A percentile compares a stretch with the other conserved stretches of the same genome.
phyloP scores from a whole-genome alignment of 2,113 vertebrate genomes.

The Thomomys bottae region DNA sequence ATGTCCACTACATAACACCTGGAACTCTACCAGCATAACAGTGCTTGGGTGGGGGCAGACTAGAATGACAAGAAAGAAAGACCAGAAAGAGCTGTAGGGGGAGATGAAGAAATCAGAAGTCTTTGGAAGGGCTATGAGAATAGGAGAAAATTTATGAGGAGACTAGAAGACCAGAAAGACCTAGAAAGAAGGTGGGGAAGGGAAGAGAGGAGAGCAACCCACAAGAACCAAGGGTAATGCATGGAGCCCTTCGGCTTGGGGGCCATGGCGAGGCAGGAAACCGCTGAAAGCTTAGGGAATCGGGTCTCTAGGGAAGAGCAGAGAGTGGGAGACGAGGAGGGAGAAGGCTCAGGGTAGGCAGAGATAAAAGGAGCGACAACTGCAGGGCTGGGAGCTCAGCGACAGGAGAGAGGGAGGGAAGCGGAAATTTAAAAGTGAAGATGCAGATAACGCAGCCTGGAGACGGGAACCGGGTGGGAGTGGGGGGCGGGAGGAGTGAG shows the following conservation, averaged over 20 bases:
- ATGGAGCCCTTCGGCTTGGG: background rate
- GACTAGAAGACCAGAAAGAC: background rate
- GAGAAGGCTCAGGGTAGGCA: background rate
- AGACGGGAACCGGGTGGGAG: conserved; percentile 67
- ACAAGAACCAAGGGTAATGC: background rate
- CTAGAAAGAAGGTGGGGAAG: background rate
- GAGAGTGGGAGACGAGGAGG: conserved; percentile 49
- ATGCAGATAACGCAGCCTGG: conserved; percentile 79
- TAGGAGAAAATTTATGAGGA: background rate
- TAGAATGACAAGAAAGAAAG: background rate
- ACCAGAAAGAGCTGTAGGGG: background rate
- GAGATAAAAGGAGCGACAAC: conserved; percentile 49
- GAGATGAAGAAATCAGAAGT: background rate
- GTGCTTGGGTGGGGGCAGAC: background rate
- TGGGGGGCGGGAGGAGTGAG: conserved; percentile 25
- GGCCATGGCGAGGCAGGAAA: conserved; percentile 7
- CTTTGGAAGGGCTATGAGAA: background rate
- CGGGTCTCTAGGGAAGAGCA: conserved; percentile 54
- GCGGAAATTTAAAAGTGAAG: conserved; percentile 82
- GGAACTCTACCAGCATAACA: background rate
- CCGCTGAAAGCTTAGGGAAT: background rate
- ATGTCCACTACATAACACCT: background rate
- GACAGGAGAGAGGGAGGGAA: conserved; percentile 79
- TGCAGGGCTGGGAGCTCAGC: conserved; percentile 63
- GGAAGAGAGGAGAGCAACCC: background rate